Base-by-base conservation (phyloP, 2,888 invertebrate genomes). In the Craniophora ligustri region DNA sequence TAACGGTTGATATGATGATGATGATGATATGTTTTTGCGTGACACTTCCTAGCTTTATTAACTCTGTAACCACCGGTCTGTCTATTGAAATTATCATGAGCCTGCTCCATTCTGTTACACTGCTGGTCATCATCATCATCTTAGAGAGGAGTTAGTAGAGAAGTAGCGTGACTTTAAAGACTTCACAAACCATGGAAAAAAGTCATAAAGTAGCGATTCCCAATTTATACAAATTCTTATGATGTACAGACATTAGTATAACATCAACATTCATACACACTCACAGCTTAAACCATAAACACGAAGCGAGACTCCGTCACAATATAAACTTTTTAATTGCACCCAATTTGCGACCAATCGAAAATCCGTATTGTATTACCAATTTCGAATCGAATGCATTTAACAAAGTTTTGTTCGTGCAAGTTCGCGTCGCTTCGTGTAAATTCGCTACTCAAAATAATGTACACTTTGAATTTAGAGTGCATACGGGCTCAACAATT, bases 321-420 rank as follows among this genome's bases (percentile, higher is more conserved):
- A 73, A 78, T 69, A 26, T 62, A 86, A 91, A 91, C 88, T 89
- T 92, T 89, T 92, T 91, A 91, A 92, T 92, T 91, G 91, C 86
- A 84, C 77, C 72, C 82, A 88, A 86, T 86, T 85, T 79, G 83
- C 85, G 84, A 85, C 86, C 87, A 82, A 85, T 89, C 88, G 84
- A 86, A 89, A 88, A 79, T 82, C 82, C 85, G 88, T 89, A 91
- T 91, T 90, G 86, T 86, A 85, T 84, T 85, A 82, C 77, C 78
- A 83, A 88, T 83, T 86, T 82, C 71, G 64, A 69, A 64, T 72
- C 68, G 61, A 81, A 77, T 79, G 77, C 79, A 77, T 74, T 75
- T 79, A 75, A 67, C 79, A 83, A 88, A 79, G 86, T 88, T 82
- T 68, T 62, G 51, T 71, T 74, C 63, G 75, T 75, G 75, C 75